phyloP scores from a whole-genome alignment of 2,888 invertebrate species.

The Harpalus rubripes region DNA sequence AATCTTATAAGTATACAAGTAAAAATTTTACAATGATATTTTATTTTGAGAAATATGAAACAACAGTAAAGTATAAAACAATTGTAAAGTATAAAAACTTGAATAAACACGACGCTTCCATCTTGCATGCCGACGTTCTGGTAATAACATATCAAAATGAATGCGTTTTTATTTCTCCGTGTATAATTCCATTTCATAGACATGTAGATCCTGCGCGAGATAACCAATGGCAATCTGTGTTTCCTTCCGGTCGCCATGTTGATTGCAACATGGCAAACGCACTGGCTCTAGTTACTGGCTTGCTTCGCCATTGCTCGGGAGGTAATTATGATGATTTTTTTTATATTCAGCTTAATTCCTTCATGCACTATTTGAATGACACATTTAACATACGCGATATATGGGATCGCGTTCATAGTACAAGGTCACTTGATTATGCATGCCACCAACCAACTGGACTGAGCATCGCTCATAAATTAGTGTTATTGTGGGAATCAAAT shows the following conservation, averaged over 20 bases:
- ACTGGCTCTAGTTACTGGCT: not conserved
- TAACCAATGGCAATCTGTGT: slow-evolving; percentile 64
- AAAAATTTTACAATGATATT: too few relatives aligned
- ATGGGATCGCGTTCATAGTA: slow-evolving; percentile 33
- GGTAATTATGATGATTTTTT: slow-evolving; percentile 43
- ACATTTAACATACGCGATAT: slow-evolving; percentile 24
- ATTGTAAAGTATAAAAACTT: not conserved
- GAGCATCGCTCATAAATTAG: slow-evolving; percentile 40
- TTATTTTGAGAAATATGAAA: too few relatives aligned
- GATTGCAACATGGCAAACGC: slow-evolving; percentile 60
- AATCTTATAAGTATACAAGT: too few relatives aligned
- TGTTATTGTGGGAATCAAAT: slow-evolving; percentile 33
- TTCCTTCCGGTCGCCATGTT: slow-evolving; percentile 67
- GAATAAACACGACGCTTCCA: not conserved
- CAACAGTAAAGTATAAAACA: not conserved
- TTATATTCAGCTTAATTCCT: slow-evolving; percentile 42
- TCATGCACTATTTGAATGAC: slow-evolving; percentile 55
- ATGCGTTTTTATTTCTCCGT: slow-evolving; percentile 58
- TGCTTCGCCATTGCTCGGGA: slow-evolving; percentile 20
- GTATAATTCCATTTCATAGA: slow-evolving; percentile 63
- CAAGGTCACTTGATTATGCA: slow-evolving; percentile 46
- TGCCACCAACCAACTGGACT: not conserved
- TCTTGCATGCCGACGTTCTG: slow-evolving; percentile 40
- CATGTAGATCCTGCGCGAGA: slow-evolving; percentile 63
- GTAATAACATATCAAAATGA: slow-evolving; percentile 59